Evolutionary conservation across 1,140 invertebrate species (phyloP).

Genomic region (Matsumurasca onukii): DNA sequence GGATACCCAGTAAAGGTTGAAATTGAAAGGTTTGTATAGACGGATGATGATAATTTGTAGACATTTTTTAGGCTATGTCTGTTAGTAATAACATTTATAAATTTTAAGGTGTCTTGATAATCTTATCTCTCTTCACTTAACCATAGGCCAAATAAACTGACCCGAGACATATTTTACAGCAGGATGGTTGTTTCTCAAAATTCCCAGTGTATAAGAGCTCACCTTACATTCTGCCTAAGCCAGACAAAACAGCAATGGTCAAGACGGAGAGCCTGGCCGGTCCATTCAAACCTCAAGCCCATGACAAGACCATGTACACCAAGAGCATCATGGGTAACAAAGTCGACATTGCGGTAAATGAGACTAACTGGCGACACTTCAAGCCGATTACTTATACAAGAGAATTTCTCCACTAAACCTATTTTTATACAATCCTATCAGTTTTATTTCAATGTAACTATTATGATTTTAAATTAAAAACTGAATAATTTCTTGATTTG

Average conservation of each 20-base stretch:
- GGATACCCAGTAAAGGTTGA: too few species aligned
- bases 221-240: constrained; percentile 11
- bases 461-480: too few species aligned
- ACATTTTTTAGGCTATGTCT: too few species aligned
- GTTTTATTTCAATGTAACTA: too few species aligned
- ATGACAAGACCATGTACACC: constrained; percentile 31
- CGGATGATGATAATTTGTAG: too few species aligned
- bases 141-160: too few species aligned
- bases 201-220: constrained; percentile 9
- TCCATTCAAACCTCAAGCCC: not conserved
- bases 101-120: too few species aligned
- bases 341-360: constrained; percentile 27
- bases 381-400: constrained; percentile 35
- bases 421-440: not conserved
- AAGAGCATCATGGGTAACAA: constrained; percentile 28
- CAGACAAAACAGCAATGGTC: not conserved
- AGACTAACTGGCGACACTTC: constrained; percentile 26
- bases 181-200: constrained; percentile 33
- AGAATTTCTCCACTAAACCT: constrained; percentile 27
- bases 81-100: too few species aligned
- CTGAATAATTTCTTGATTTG: too few species aligned
- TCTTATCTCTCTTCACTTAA: too few species aligned
- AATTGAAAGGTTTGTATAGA: too few species aligned
- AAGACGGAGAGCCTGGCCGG: not conserved
- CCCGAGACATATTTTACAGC: too few species aligned